A percentile compares a stretch with the other conserved stretches of the same genome.
Conservation (phyloP, 2,888 invertebrate species). For the Coelinius sp. region DNA sequence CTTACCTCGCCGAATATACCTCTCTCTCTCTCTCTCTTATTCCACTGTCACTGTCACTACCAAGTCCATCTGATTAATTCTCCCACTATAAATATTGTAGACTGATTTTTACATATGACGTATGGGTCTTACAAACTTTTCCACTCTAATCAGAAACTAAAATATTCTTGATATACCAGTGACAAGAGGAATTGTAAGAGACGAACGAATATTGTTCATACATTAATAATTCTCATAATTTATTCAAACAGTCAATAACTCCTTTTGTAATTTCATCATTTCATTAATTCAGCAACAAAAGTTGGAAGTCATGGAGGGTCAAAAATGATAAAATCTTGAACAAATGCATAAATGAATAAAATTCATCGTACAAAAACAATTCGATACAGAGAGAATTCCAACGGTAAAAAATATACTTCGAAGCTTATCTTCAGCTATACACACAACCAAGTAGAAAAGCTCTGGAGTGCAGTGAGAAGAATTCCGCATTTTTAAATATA, state of each 20-base stretch:
- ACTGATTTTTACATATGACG: too few species aligned
- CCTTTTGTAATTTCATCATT: not conserved
- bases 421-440: slow-evolving; percentile 27
- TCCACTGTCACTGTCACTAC: slow-evolving; percentile 29
- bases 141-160: slow-evolving; percentile 47
- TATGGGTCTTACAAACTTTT: too few species aligned
- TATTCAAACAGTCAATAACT: too few species aligned
- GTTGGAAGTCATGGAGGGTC: not conserved
- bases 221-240: not conserved
- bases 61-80: slow-evolving; percentile 17
- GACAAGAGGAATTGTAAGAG: slow-evolving; percentile 12
- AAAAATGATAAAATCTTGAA: not conserved
- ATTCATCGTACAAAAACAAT: not conserved
- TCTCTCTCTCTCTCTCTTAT: not conserved
- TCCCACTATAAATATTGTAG: slow-evolving; percentile 2
- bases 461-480: slow-evolving; percentile 4
- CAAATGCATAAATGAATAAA: not conserved
- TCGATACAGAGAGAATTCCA: slow-evolving; percentile 1
- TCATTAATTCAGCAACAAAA: not conserved
- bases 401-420: not conserved
- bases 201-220: not conserved
- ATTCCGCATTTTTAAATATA: slow-evolving; percentile 24
- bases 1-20: slow-evolving; percentile 49
- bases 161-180: slow-evolving; percentile 53
- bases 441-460: slow-evolving; percentile 25